phyloP scores from a whole-genome alignment of 35 echinoderm and acorn worm genomes.

The Antedon bifida region DNA sequence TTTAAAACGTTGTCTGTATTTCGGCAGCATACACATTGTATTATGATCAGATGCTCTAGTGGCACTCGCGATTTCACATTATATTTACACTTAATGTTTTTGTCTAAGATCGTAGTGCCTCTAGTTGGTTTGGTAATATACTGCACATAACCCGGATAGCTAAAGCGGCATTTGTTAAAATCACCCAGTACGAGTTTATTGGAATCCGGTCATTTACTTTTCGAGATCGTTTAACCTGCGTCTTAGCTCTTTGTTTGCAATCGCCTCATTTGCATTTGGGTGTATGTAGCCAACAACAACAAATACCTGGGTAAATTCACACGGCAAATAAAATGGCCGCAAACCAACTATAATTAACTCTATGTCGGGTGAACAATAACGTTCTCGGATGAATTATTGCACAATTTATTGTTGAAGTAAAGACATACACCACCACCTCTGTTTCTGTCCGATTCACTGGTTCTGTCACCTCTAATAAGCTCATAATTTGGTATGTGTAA shows the following conservation, averaged over 20 bases:
- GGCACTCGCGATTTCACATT: too few species aligned
- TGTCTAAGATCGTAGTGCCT: not conserved
- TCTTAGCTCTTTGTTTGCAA: too few species aligned
- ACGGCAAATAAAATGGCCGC: not conserved
- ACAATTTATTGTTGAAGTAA: not conserved
- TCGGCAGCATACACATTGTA: too few species aligned
- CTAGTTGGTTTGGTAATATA: not conserved
- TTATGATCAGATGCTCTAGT: too few species aligned
- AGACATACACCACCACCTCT: too few species aligned
- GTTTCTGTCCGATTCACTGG: too few species aligned
- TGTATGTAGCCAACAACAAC: not conserved
- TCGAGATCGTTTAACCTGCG: too few species aligned
- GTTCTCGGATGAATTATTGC: constrained; percentile 8
- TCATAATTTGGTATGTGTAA: too few species aligned
- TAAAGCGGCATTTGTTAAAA: not conserved
- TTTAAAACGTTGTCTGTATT: too few species aligned
- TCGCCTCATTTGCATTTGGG: not conserved
- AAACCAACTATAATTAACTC: not conserved
- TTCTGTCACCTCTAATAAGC: too few species aligned
- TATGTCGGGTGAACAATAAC: constrained; percentile 14
- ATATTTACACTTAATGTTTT: too few species aligned
- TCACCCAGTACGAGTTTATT: not conserved
- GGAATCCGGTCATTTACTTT: too few species aligned
- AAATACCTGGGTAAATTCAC: not conserved
- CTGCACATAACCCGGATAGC: not conserved